These are phyloP conservation scores for Hetaerina titia DNA, from an alignment of 2,888 invertebrate genomes.

Conservation along the genomic window DNA sequence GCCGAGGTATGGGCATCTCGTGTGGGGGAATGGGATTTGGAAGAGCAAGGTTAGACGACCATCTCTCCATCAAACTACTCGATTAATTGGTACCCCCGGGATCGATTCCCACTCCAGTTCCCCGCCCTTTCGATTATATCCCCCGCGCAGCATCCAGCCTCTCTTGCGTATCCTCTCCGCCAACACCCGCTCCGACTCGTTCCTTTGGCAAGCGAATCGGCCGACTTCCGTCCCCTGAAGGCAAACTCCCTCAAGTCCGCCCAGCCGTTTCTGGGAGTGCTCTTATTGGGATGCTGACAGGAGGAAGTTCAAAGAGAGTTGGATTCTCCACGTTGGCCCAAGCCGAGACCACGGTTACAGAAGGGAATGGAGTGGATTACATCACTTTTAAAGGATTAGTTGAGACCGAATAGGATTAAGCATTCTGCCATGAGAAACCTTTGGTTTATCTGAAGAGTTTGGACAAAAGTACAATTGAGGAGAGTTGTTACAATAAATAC, in stretches of 20 bases:
- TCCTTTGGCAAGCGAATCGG: not conserved
- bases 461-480: too few relatives aligned
- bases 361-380: not conserved
- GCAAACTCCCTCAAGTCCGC: not conserved
- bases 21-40: not conserved
- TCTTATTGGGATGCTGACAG: not conserved
- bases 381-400: too few relatives aligned
- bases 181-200: not conserved
- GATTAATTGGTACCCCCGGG: conserved; percentile 30
- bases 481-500: too few relatives aligned
- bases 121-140: not conserved
- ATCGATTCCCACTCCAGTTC: conserved; percentile 2
- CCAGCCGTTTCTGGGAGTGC: not conserved
- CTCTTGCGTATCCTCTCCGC: not conserved
- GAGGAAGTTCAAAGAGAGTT: not conserved
- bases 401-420: not conserved
- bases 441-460: not conserved
- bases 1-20: not conserved
- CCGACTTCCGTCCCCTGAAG: not conserved
- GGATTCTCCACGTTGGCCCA: too few relatives aligned
- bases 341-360: too few relatives aligned
- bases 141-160: not conserved
- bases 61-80: not conserved
- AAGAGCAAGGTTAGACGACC: not conserved
- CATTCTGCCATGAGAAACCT: not conserved